Evolutionary conservation across 2,113 vertebrate genomes (phyloP).

Genomic region (human): GRCh38 chr5:161702501-161703000

Average conservation of each 20-base stretch:
- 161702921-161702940: accelerated
- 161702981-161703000: background rate
- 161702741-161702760: background rate
- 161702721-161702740: background rate
- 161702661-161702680: background rate
- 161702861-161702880: background rate
- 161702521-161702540: background rate
- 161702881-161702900: background rate
- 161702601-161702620: background rate
- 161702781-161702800: background rate
- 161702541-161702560: background rate
- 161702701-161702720: background rate
- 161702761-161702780: background rate
- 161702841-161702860: background rate
- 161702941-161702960: background rate
- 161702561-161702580: slow-evolving; percentile 42
- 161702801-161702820: background rate
- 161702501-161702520: background rate
- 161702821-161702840: background rate
- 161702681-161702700: background rate
- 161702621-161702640: background rate
- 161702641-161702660: background rate
- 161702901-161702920: background rate
- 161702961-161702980: background rate
- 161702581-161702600: background rate